Evolutionary conservation across 2,113 vertebrate species (phyloP), one percentile per base, ranked within the genome.

Genomic region (Syngnathus scovelli): DNA sequence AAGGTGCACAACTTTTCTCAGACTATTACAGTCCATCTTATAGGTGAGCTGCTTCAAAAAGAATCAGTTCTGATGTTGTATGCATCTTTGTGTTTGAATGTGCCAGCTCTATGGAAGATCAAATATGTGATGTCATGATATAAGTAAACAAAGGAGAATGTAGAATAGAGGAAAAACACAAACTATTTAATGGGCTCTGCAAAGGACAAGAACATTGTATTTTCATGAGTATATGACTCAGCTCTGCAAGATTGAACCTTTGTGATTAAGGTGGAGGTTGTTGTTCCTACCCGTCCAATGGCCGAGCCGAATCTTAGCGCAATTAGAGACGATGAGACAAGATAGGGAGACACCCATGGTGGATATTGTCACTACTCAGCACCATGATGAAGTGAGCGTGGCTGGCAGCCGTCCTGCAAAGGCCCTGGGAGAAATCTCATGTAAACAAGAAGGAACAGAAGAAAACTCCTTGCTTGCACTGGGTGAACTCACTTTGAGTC

Each of bases 261-360:
- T 54, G 64, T 66, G 78, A 72, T 81, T 67, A 21, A 82, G 79
- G 76, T 76, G 79, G 75, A 70, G 62, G 56, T 65, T 69, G 74
- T 70, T 60, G 66, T 76, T 63, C 76, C 70, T 76, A 83, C 69
- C 80, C 84, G 81, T 49, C 65, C 78, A 69, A 79, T 78, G 74
- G 80, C 81, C 64, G 19, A 9, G 52, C 48, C 67, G 74, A 43
- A 64, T 67, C 68, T 66, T 60, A 58, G 72, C 38, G 71, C 75
- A 86, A 78, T 80, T 75, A 75, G 62, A 70, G 70, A 82, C 62
- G 13, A 49, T 78, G 66, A 81, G 65, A 78, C 68, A 76, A 78
- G 70, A 79, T 83, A 66, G 79, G 78, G 77, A 85, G 85, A 88
- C 79, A 74, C 79, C 82, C 81, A 77, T 67, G 77, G 61, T 46